Base-by-base conservation (phyloP, 2,888 invertebrate species). In the Lasioglossum pauxillum region DNA sequence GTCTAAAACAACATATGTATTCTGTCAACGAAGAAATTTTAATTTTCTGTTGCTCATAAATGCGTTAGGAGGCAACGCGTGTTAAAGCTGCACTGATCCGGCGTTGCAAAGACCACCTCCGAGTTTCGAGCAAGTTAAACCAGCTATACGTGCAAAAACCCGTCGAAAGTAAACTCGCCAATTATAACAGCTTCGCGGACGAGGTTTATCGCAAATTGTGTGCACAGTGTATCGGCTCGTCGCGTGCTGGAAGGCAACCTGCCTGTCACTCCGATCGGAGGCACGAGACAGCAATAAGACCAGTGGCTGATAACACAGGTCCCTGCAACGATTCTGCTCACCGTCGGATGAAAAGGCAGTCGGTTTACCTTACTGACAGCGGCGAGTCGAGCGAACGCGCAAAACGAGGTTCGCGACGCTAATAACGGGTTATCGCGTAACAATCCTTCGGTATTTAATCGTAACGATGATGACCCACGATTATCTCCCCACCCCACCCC, bases 301-400 rank as follows among this genome's bases (percentile, higher is more conserved):
- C 81, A 60, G 73, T 53, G 12, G 86, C 41, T 49, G 85, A 72
- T 84, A 85, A 84, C 69, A 2, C 69, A 85, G 84, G 80, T 84
- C 5, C 14, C 85, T 84, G 84, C n/a, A 76, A 19, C 35, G n/a
- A 16, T 35, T 19, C 67, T 73, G 76, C 73, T 75, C n/a, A 84
- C 46, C 80, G 16, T 49, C 76, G 1, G 67, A 67, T 7, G 84
- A 41, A 74, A 85, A 84, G 84, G 78, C 75, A 83, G 84, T 71
- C 78, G 53, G 71, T 75, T 84, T 83, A 84, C 84, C 38, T 84
- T 84, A 84, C 84, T 84, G 71, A 78, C 84, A 75, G 84, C 14
- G 35, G 53, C 23, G 53, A 53, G 46, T 5, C n/a, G 5, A 10
- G 8, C 38, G 38, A 10, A 23, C 38, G 1, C 1, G 41, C 5